Base-by-base conservation (phyloP, 2,888 invertebrate species). In the Autographa gamma region DNA sequence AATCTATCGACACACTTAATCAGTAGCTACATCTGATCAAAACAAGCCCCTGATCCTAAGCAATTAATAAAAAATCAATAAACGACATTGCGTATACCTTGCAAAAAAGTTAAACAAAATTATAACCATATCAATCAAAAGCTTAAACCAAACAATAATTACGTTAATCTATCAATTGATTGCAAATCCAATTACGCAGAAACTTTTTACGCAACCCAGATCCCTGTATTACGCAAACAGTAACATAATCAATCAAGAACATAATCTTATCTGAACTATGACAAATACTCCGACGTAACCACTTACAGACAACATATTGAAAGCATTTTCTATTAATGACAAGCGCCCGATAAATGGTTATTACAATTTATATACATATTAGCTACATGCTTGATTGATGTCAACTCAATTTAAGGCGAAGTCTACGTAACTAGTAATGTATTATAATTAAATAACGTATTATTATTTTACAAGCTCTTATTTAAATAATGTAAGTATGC, bases 241-340 rank as follows among this genome's bases (percentile, higher is more conserved):
- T 32, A 66, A 25, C 54, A 73, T 80, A 79, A 84, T 81, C 80
- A 80, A 85, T 82, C 81, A 85, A 74, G 41, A 60, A 60, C 73
- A 76, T 77, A 81, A 84, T 84, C 84, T 85, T 74, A 84, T 84
- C 84, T 78, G 65, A 32, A 56, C 66, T 73, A 77, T 81, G 82
- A 85, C 84, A 82, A 85, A 83, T 77, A 79, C 48, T 43, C 52
- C 69, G 77, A 79, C 80, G 80, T 77, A 86, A 82, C 73, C 38
- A 65, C 71, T 56, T 48, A 73, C 73, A 76, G 60, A 64, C 56
- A 71, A 71, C 70, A 65, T 75, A 80, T 78, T 71, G 77, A 85
- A 77, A 80, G 77, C 76, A 69, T 83, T 85, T 86, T 85, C 85
- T 84, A 84, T 81, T 88, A 88, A 90, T 88, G 89, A 88, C 87